A percentile compares a stretch with the other conserved stretches of the same genome.
These are phyloP conservation scores for Zhuqinia jingwanae DNA, from an alignment of 2,888 invertebrate genomes.

Conservation along the genomic window DNA sequence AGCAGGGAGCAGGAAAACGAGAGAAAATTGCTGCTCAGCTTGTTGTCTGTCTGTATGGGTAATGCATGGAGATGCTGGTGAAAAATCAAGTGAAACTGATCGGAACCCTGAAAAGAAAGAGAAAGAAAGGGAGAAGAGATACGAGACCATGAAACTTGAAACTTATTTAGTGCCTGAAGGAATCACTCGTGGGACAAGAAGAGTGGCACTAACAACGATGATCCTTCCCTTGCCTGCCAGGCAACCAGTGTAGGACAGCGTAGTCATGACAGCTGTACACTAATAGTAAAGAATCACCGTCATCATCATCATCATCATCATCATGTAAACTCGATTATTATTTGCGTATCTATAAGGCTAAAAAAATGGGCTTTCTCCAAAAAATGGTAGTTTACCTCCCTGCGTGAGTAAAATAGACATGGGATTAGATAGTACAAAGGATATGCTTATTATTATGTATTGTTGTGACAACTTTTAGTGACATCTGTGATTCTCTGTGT, in stretches of 20 bases:
- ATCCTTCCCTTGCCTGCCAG: background rate
- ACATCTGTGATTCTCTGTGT: background rate
- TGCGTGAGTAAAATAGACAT: too few relatives aligned
- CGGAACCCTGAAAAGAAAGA: background rate
- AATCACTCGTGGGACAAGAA: conserved; percentile 58
- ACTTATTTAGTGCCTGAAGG: conserved; percentile 56
- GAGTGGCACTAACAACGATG: conserved; percentile 37
- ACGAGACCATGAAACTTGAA: conserved; percentile 64
- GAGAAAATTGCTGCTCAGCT: background rate
- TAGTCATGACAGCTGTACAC: background rate
- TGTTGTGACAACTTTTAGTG: background rate
- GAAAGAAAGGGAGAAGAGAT: conserved; percentile 42
- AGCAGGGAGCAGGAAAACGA: too few relatives aligned
- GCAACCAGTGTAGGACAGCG: too few relatives aligned
- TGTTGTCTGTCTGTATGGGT: conserved; percentile 26
- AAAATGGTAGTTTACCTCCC: too few relatives aligned
- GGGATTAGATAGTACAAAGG: too few relatives aligned
- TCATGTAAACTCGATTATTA: conserved; percentile 33
- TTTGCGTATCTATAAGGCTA: background rate
- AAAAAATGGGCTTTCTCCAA: too few relatives aligned
- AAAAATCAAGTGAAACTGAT: conserved; percentile 13
- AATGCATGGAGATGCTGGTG: background rate
- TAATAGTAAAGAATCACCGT: conserved; percentile 22
- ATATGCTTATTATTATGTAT: background rate
- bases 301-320: conserved; percentile 39